Evolutionary conservation across 2,888 invertebrate species (phyloP).

Genomic region (Napeogenes sylphis): DNA sequence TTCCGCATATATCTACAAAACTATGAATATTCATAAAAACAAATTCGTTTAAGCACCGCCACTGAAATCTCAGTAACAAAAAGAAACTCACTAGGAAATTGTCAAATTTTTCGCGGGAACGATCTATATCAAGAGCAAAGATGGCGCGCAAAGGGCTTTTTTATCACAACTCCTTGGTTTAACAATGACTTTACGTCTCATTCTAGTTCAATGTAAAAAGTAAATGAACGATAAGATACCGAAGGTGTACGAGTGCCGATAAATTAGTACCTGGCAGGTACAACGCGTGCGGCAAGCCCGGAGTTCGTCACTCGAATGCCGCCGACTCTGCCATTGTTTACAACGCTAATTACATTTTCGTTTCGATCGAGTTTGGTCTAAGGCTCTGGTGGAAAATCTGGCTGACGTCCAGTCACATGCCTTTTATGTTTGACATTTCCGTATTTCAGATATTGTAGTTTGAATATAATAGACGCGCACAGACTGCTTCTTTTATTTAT

Average conservation of each 20-base stretch:
- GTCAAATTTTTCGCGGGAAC: slow-evolving; percentile 35
- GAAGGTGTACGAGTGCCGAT: slow-evolving; percentile 42
- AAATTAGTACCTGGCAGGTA: slow-evolving; percentile 47
- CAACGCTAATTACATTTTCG: slow-evolving; percentile 71
- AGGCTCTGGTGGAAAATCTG: slow-evolving; percentile 70
- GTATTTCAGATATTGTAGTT: not conserved
- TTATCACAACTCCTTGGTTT: slow-evolving; percentile 27
- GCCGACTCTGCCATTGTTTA: slow-evolving; percentile 67
- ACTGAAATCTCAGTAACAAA: slow-evolving; percentile 46
- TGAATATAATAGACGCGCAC: too few relatives aligned
- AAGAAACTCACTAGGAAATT: slow-evolving; percentile 35
- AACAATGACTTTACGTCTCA: slow-evolving; percentile 27
- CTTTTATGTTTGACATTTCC: slow-evolving; percentile 18
- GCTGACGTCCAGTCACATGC: slow-evolving; percentile 44
- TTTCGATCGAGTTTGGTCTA: slow-evolving; percentile 71
- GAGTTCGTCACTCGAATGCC: slow-evolving; percentile 70
- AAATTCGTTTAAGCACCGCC: slow-evolving; percentile 51
- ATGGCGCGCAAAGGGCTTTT: slow-evolving; percentile 19
- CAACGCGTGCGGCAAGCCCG: slow-evolving; percentile 63
- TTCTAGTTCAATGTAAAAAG: slow-evolving; percentile 22
- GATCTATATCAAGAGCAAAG: slow-evolving; percentile 59
- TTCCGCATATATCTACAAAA: slow-evolving; percentile 50
- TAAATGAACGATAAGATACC: slow-evolving; percentile 56
- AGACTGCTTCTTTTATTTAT: too few relatives aligned
- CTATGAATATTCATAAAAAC: slow-evolving; percentile 59